Evolutionary conservation across 2,888 invertebrate genomes (phyloP).

Genomic region (Phlogophora meticulosa): DNA sequence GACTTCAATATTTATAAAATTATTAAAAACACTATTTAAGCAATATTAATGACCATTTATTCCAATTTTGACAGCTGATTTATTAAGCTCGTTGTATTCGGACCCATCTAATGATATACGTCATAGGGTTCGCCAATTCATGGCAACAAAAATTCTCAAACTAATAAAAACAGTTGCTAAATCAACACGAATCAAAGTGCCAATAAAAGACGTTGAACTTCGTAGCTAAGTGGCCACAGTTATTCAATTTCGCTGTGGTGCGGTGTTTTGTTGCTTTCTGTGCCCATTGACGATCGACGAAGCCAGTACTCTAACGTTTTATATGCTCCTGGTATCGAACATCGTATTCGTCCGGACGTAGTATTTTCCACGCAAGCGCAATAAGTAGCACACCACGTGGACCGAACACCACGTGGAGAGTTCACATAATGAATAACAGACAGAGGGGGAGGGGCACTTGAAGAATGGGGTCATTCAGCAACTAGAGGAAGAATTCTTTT

Average conservation of each 20-base stretch:
- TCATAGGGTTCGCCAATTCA: too few relatives aligned
- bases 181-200: background rate
- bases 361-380: slow-evolving; percentile 29
- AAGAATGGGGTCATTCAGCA: too few relatives aligned
- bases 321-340: slow-evolving; percentile 27
- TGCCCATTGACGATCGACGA: background rate
- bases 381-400: slow-evolving; percentile 17
- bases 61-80: too few relatives aligned
- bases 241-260: too few relatives aligned
- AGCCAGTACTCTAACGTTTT: background rate
- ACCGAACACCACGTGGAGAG: background rate
- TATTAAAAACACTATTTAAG: too few relatives aligned
- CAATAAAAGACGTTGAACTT: background rate
- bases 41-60: too few relatives aligned
- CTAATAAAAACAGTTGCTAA: background rate
- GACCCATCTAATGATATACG: too few relatives aligned
- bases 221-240: background rate
- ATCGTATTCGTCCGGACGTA: slow-evolving; percentile 2
- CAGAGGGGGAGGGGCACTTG: background rate
- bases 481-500: too few relatives aligned
- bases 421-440: background rate
- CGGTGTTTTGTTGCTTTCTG: background rate
- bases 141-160: too few relatives aligned
- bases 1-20: too few relatives aligned
- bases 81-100: too few relatives aligned